phyloP scores from a whole-genome alignment of 35 echinoderm and acorn worm species.

The Chiridota heheva region DNA sequence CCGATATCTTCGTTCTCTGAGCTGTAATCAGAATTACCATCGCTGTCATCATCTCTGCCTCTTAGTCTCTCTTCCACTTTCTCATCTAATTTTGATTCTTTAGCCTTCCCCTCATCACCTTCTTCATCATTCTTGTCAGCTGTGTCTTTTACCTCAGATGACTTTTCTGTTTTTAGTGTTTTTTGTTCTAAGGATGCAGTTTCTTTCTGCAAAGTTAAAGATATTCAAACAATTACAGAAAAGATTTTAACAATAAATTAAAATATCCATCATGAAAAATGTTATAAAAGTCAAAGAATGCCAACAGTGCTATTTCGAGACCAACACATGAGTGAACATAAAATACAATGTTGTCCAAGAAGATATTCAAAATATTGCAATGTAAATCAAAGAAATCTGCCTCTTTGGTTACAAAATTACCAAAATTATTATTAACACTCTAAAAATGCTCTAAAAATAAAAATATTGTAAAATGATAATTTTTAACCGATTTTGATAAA shows the following conservation, averaged over 20 bases:
- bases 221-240: not conserved
- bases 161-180: constrained; percentile 46
- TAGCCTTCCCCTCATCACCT: constrained; percentile 17
- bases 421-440: too few species aligned
- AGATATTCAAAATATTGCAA: too few species aligned
- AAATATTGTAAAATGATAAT: too few species aligned
- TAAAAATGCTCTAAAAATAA: too few species aligned
- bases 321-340: too few species aligned
- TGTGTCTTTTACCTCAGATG: not conserved
- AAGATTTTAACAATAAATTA: not conserved
- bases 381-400: too few species aligned
- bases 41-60: not conserved
- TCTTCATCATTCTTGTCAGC: constrained; percentile 7
- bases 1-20: constrained; percentile 38
- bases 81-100: constrained; percentile 18
- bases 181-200: constrained; percentile 6
- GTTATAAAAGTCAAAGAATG: not conserved
- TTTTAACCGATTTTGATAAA: too few species aligned
- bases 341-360: too few species aligned
- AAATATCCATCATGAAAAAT: not conserved
- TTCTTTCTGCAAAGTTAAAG: not conserved
- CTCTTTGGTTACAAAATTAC: too few species aligned
- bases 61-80: constrained; percentile 51
- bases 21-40: constrained; percentile 3
- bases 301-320: not conserved